phyloP scores from a whole-genome alignment of 2,113 vertebrate genomes.

The Hemichromis elongatus region DNA sequence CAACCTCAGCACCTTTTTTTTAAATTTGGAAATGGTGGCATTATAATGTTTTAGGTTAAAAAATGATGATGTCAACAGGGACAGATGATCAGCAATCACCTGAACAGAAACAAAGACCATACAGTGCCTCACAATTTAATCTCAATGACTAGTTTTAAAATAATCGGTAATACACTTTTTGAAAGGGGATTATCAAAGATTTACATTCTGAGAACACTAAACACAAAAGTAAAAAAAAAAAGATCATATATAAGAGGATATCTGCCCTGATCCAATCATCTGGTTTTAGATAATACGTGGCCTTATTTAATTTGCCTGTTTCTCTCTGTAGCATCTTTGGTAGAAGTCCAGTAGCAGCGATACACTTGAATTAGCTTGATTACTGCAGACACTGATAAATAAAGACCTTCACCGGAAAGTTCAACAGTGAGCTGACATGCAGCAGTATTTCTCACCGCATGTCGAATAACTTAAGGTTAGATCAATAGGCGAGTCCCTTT shows the following conservation, averaged over 20 bases:
- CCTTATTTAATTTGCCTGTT: not conserved
- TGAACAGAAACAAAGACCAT: not conserved
- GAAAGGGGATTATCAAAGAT: not conserved
- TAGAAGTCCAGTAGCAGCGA: not conserved
- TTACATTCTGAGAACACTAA: no score
- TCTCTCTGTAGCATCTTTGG: not conserved
- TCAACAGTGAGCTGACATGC: slow-evolving; percentile 26
- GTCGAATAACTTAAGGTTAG: slow-evolving; percentile 42
- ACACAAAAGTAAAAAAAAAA: not conserved
- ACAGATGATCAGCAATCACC: not conserved
- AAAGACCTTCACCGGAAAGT: slow-evolving; percentile 28
- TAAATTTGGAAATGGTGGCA: not conserved
- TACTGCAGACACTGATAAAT: slow-evolving; percentile 35
- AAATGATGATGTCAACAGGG: not conserved
- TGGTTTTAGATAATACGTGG: slow-evolving; percentile 19
- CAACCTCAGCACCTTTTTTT: not conserved
- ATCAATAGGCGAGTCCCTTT: slow-evolving; percentile 44
- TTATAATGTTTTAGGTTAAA: not conserved
- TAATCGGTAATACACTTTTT: accelerated
- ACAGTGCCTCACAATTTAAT: not conserved
- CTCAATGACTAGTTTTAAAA: not conserved
- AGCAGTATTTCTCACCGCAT: not conserved
- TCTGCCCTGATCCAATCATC: not conserved
- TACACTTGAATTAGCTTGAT: slow-evolving; percentile 36
- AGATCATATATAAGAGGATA: not conserved